phyloP scores from a whole-genome alignment of 2,888 invertebrate genomes.

The Pelosia muscerda region DNA sequence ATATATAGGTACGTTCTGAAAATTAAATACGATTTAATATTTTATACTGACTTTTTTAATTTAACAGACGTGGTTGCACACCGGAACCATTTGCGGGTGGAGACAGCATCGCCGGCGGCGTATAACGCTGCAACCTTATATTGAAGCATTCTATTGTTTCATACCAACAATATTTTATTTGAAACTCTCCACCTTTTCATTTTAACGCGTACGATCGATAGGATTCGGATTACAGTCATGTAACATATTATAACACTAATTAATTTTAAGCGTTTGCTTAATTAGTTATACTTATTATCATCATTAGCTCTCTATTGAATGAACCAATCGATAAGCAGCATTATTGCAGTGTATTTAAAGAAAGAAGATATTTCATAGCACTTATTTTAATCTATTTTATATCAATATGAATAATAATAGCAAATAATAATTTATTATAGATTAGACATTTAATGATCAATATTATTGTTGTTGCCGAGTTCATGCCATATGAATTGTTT shows the following conservation, averaged over 20 bases:
- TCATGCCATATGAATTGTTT: no score
- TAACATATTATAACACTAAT: neutral
- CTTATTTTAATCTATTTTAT: no score
- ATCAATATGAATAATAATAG: no score
- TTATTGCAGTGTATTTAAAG: no score
- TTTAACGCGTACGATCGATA: constrained; percentile 33
- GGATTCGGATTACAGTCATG: constrained; percentile 8
- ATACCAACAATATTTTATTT: constrained; percentile 73
- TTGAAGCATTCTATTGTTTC: constrained; percentile 69
- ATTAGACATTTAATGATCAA: no score
- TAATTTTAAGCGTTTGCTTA: neutral
- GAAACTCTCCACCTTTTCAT: constrained; percentile 57
- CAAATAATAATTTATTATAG: no score
- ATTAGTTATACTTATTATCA: neutral
- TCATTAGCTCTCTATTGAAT: no score
- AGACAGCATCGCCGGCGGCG: constrained; percentile 54
- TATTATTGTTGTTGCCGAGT: no score
- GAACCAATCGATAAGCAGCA: no score
- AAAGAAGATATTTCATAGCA: no score
- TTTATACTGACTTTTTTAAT: constrained; percentile 48
- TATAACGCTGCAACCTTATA: constrained; percentile 60
- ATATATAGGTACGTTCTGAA: neutral
- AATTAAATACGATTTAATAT: constrained; percentile 29
- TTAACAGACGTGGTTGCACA: constrained; percentile 42
- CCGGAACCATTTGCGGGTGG: constrained; percentile 54